A percentile compares a stretch with the other conserved stretches of the same genome.
Conservation (phyloP, 2,797 vertebrate genomes). For the Holocentrus rufus region DNA sequence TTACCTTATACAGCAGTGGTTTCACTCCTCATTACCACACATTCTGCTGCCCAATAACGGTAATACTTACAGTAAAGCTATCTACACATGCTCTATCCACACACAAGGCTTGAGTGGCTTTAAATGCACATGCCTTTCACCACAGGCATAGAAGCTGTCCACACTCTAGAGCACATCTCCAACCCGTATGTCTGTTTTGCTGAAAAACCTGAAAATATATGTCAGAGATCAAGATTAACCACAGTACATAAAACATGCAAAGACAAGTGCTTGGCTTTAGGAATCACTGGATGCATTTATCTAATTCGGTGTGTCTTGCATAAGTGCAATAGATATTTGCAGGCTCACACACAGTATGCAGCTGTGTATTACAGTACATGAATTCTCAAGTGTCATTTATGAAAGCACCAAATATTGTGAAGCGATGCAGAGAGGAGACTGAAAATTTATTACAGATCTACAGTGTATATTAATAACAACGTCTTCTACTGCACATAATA, state of each 20-base stretch:
- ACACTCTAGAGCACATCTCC: conserved; percentile 71
- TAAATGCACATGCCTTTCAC: conserved; percentile 69
- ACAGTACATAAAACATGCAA: neutral
- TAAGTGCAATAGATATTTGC: neutral
- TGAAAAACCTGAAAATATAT: conserved; percentile 65
- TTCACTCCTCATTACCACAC: neutral
- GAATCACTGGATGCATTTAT: too few species aligned
- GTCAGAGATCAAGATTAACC: neutral
- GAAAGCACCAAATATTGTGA: neutral
- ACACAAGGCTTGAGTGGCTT: neutral
- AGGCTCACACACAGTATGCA: neutral
- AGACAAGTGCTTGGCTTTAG: too few species aligned
- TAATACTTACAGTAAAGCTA: neutral
- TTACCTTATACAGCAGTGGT: neutral
- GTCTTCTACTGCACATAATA: too few species aligned
- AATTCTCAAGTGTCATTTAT: neutral
- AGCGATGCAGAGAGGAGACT: neutral
- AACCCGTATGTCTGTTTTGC: conserved; percentile 62
- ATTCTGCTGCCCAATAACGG: conserved; percentile 1
- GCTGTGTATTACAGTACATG: neutral
- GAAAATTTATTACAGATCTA: neutral
- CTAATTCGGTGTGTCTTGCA: neutral
- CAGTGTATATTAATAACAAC: too few species aligned
- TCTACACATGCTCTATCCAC: neutral
- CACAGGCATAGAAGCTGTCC: conserved; percentile 76